A percentile compares a stretch with the other conserved stretches of the same genome.
phyloP scores from a whole-genome alignment of 2,797 vertebrate species.

The Labroides dimidiatus region DNA sequence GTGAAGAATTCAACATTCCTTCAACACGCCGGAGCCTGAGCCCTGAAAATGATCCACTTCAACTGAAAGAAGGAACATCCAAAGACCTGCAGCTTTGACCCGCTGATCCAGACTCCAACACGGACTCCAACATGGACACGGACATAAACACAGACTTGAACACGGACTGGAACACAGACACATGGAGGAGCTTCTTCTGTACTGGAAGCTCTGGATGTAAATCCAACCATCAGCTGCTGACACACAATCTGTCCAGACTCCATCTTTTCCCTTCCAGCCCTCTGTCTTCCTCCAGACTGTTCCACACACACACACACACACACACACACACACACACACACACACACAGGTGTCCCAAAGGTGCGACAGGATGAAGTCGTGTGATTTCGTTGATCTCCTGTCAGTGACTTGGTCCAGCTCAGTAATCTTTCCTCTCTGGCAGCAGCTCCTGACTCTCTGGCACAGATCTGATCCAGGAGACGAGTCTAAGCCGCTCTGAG shows the following conservation, averaged over 20 bases:
- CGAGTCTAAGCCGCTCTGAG: constrained; percentile 17
- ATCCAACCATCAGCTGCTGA: constrained; percentile 34
- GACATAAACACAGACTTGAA: too few relatives aligned
- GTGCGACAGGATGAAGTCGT: constrained; percentile 34
- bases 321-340: background rate
- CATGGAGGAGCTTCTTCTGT: constrained; percentile 3
- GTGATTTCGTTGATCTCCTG: constrained; percentile 35
- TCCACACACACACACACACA: background rate
- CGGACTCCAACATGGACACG: background rate
- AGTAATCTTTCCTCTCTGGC: constrained; percentile 33
- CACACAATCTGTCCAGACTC: constrained; percentile 9
- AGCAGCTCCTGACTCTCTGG: constrained; percentile 25
- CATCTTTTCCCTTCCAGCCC: constrained; percentile 1
- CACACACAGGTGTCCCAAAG: constrained; percentile 21
- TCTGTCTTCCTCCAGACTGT: background rate
- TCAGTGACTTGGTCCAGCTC: constrained; percentile 21
- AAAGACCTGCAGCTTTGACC: background rate
- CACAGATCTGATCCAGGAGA: constrained; percentile 13
- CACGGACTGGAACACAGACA: background rate
- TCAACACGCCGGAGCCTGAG: too few relatives aligned
- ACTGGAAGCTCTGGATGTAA: constrained; percentile 42
- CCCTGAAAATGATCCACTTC: background rate
- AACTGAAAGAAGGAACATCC: background rate
- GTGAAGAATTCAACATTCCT: too few relatives aligned
- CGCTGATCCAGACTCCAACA: constrained; percentile 14